Conservation (phyloP, 2,888 invertebrate genomes). For the Gastracanthus pulcherrimus region DNA sequence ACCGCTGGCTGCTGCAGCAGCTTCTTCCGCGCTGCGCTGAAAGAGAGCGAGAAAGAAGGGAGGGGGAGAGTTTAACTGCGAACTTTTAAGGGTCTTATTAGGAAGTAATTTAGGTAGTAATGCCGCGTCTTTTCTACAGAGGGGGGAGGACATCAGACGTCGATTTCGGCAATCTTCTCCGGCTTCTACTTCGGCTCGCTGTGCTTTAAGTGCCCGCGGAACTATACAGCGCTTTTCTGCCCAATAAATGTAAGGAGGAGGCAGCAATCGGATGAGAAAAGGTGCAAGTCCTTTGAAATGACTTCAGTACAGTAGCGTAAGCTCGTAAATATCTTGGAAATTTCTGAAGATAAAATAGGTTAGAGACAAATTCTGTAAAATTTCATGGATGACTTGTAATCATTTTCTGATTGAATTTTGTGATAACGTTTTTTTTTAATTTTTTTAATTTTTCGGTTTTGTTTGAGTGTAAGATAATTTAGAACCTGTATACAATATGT, state of each 20-base stretch:
- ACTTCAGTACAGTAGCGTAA: no score
- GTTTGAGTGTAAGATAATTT: no score
- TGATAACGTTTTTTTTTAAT: no score
- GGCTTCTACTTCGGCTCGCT: background rate
- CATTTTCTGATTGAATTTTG: no score
- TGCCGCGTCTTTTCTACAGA: background rate
- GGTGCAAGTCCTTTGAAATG: no score
- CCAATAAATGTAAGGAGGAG: background rate
- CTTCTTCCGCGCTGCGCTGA: background rate
- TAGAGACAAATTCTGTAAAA: no score
- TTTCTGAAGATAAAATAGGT: no score
- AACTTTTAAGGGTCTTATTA: constrained; percentile 53
- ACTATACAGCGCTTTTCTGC: background rate
- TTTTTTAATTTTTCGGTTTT: no score
- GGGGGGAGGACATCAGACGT: background rate
- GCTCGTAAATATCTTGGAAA: no score
- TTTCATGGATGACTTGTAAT: no score
- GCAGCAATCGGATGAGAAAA: no score
- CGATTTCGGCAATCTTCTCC: constrained; percentile 20
- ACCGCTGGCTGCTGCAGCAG: background rate
- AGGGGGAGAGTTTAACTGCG: constrained; percentile 1
- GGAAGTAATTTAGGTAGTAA: constrained; percentile 37
- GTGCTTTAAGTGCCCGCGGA: background rate
- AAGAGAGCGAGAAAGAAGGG: background rate
- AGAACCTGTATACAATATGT: no score